Evolutionary conservation across 2,888 invertebrate genomes (phyloP).

Genomic region (Plutella xylostella): DNA sequence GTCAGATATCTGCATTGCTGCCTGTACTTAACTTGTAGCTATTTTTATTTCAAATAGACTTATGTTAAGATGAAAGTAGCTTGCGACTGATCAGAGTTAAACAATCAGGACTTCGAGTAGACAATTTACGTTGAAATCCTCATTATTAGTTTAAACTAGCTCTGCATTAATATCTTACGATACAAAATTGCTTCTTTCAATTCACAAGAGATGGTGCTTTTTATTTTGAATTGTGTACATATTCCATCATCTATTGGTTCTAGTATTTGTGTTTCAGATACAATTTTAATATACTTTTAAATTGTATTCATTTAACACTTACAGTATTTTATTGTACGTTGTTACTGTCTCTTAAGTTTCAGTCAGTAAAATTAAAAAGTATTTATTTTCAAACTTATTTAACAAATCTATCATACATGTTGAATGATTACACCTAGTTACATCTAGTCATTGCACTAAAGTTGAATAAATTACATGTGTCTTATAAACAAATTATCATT

Average conservation of each 20-base stretch:
- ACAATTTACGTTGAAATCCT: too few relatives aligned
- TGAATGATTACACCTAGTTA: constrained; percentile 25
- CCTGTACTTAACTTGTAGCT: too few relatives aligned
- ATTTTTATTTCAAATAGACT: not conserved
- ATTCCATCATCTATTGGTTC: not conserved
- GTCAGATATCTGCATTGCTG: too few relatives aligned
- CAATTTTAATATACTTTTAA: not conserved
- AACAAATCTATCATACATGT: constrained; percentile 49
- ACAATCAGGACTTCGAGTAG: too few relatives aligned
- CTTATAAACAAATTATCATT: constrained; percentile 6
- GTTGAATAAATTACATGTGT: constrained; percentile 61
- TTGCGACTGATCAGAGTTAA: not conserved
- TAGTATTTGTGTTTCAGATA: not conserved
- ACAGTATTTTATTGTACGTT: constrained; percentile 50
- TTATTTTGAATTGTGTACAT: too few relatives aligned
- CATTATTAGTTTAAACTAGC: too few relatives aligned
- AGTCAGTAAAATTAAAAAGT: constrained; percentile 57
- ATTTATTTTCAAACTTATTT: constrained; percentile 44
- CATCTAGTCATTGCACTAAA: constrained; percentile 68
- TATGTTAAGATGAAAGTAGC: not conserved
- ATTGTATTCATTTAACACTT: constrained; percentile 28
- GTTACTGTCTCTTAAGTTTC: constrained; percentile 45
- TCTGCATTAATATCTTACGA: too few relatives aligned
- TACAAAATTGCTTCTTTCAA: too few relatives aligned
- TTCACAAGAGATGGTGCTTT: too few relatives aligned